Percentiles rank a stretch among this genome's conserved stretches.
These are phyloP conservation scores for Cladopsammia gracilis DNA, from an alignment of 64 coral and sea anemone genomes.

Conservation along the genomic window DNA sequence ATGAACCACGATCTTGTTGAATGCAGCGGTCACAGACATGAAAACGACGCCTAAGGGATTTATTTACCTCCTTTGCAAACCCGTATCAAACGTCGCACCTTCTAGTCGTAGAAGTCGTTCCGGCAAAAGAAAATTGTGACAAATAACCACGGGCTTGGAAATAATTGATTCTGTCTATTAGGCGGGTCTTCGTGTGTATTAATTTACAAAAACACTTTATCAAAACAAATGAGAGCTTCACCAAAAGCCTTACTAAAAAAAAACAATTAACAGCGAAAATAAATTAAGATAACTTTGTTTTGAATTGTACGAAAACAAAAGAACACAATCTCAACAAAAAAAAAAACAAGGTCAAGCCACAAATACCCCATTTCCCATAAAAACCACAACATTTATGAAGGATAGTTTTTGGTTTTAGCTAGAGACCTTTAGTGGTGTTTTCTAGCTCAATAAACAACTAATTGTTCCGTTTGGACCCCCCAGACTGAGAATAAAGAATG, in stretches of 20 bases:
- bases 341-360: background rate
- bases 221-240: background rate
- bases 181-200: no score
- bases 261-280: background rate
- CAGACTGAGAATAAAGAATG: background rate
- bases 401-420: background rate
- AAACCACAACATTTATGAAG: constrained; percentile 1
- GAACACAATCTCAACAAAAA: background rate
- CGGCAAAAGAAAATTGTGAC: no score
- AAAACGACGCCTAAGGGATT: no score
- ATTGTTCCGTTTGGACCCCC: constrained; percentile 23
- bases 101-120: no score
- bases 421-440: background rate
- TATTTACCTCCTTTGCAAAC: no score
- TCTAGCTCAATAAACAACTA: background rate
- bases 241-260: background rate
- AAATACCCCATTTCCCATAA: constrained; percentile 2
- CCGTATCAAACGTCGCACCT: no score
- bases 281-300: constrained; percentile 6
- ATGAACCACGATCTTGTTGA: no score
- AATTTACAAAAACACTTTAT: no score
- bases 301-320: background rate
- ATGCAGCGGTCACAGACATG: no score
- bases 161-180: no score
- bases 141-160: no score